These are phyloP conservation scores for Sesia bembeciformis DNA, from an alignment of 2,888 invertebrate species.

Conservation along the genomic window DNA sequence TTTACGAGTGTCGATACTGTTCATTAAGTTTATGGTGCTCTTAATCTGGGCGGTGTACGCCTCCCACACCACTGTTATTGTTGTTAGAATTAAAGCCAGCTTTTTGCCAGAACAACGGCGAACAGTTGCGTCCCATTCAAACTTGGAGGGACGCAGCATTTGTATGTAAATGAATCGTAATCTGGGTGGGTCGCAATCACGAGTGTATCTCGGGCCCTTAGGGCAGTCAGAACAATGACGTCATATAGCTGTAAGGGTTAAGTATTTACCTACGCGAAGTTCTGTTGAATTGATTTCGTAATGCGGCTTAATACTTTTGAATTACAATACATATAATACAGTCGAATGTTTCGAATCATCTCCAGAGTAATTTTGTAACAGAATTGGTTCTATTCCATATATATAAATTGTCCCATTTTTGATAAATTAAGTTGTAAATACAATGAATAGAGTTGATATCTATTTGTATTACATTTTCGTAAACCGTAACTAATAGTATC, in stretches of 20 bases:
- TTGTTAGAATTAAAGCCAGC: slow-evolving; percentile 57
- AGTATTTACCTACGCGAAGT: not conserved
- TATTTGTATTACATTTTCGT: too few relatives aligned
- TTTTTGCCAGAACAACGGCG: slow-evolving; percentile 66
- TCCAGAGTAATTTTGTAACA: too few relatives aligned
- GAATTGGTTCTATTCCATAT: too few relatives aligned
- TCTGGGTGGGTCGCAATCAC: slow-evolving; percentile 54
- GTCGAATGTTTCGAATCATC: too few relatives aligned
- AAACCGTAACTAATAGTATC: too few relatives aligned
- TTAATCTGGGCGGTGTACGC: slow-evolving; percentile 40
- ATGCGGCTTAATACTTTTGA: not conserved
- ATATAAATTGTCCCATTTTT: too few relatives aligned
- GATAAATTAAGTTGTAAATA: too few relatives aligned
- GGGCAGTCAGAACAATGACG: slow-evolving; percentile 18
- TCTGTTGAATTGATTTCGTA: not conserved
- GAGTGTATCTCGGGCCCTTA: slow-evolving; percentile 24
- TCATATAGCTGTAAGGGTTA: slow-evolving; percentile 19
- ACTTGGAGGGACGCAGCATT: slow-evolving; percentile 55
- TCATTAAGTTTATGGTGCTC: slow-evolving; percentile 10
- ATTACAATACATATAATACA: not conserved
- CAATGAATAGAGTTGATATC: too few relatives aligned
- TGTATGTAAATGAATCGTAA: slow-evolving; percentile 69
- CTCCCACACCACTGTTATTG: slow-evolving; percentile 40
- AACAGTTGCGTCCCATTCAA: slow-evolving; percentile 50
- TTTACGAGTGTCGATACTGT: not conserved